A percentile compares a stretch with the other conserved stretches of the same genome.
Conservation (phyloP, 2,797 vertebrate species). For the Gymnodraco acuticeps region DNA sequence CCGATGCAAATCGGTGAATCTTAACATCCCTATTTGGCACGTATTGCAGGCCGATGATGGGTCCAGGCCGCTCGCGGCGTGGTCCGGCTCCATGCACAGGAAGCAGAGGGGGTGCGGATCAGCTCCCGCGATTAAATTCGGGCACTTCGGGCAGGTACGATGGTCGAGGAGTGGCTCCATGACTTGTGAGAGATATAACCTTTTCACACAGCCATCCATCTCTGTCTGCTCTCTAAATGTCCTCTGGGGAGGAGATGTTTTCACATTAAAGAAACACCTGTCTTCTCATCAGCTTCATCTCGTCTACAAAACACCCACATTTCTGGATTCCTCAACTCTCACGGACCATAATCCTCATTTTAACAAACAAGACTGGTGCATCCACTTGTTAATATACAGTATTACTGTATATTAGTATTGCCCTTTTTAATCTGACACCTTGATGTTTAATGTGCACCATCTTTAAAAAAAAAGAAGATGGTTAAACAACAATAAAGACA, state of each 20-base stretch:
- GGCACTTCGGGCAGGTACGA: no score
- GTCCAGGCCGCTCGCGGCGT: no score
- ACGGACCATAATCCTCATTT: background rate
- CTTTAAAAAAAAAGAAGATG: no score
- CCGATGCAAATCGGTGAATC: no score
- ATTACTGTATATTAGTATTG: background rate
- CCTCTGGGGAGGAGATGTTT: background rate
- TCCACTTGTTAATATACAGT: background rate
- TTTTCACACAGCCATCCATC: constrained; percentile 16
- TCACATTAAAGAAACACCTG: background rate
- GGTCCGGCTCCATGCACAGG: no score
- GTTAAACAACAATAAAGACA: background rate
- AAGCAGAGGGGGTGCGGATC: no score
- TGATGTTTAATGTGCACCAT: background rate
- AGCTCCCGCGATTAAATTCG: no score
- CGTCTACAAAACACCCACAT: background rate
- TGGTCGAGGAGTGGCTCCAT: no score
- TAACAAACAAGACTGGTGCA: background rate
- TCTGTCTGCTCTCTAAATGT: constrained; percentile 6
- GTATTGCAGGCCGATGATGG: no score
- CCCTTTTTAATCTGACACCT: background rate
- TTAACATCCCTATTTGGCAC: no score
- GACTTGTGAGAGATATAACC: background rate
- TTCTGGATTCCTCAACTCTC: background rate
- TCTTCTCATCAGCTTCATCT: background rate